Evolutionary conservation across 53 echinoderm and acorn worm species (phyloP).

Genomic region (Arbacia lixula): DNA sequence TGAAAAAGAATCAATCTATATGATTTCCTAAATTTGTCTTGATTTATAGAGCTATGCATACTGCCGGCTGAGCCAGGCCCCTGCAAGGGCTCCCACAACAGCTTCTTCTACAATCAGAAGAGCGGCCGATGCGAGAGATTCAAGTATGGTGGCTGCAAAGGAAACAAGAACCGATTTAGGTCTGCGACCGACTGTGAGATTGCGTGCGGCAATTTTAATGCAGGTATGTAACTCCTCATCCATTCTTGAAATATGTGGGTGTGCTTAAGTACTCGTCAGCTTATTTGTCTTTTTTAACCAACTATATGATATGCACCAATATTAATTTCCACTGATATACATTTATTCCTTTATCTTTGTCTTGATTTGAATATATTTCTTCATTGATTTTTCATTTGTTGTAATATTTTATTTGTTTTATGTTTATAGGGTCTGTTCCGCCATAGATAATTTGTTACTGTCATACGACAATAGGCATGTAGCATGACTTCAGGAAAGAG

Average conservation of each 20-base stretch:
- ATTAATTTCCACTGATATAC: not conserved
- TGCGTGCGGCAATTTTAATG: constrained; percentile 67
- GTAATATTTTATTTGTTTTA: too few relatives aligned
- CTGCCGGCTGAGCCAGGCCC: constrained; percentile 74
- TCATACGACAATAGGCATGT: too few relatives aligned
- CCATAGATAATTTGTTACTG: too few relatives aligned
- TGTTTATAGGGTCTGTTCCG: too few relatives aligned
- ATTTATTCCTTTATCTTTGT: too few relatives aligned
- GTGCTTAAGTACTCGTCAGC: too few relatives aligned
- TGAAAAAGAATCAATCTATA: too few relatives aligned
- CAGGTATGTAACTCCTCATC: constrained; percentile 31
- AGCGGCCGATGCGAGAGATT: constrained; percentile 78
- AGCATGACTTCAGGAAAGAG: too few relatives aligned
- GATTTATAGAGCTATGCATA: constrained; percentile 77
- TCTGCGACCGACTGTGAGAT: constrained; percentile 72
- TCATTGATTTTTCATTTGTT: too few relatives aligned
- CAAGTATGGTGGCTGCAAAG: constrained; percentile 90
- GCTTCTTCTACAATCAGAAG: constrained; percentile 76
- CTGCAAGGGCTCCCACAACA: constrained; percentile 57
- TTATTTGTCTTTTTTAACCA: not conserved
- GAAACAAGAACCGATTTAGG: constrained; percentile 90
- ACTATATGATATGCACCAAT: not conserved
- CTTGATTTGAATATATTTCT: too few relatives aligned
- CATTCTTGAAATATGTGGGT: not conserved
- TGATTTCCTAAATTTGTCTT: too few relatives aligned